Evolutionary conservation across 2,797 vertebrate genomes (phyloP).

Genomic region (Anguilla marmorata): DNA sequence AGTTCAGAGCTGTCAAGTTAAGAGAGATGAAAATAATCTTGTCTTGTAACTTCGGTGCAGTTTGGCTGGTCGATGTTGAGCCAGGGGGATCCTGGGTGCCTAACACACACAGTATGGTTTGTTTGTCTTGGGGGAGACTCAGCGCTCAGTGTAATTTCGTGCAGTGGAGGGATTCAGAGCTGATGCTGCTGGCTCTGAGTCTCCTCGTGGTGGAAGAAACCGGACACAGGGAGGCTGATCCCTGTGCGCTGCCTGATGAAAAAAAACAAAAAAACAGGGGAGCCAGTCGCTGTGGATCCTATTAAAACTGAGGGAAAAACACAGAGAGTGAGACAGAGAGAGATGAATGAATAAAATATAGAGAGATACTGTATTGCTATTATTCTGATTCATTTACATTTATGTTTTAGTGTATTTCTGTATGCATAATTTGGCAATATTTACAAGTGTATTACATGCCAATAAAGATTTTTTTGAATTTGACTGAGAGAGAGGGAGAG

Average conservation of each 20-base stretch:
- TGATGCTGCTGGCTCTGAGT: background rate
- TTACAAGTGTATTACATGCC: too few species aligned
- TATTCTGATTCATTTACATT: too few species aligned
- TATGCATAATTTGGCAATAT: too few species aligned
- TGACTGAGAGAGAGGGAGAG: background rate
- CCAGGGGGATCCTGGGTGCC: background rate
- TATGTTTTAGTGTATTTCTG: too few species aligned
- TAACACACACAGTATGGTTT: background rate
- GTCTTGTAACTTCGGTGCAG: background rate
- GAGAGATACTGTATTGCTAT: background rate
- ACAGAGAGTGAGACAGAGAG: background rate
- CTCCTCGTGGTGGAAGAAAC: background rate
- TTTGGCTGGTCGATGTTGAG: background rate
- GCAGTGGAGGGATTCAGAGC: background rate
- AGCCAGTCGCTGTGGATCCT: slow-evolving; percentile 6
- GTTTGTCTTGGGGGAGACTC: background rate
- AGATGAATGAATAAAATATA: background rate
- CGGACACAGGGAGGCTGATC: background rate
- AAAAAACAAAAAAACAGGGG: background rate
- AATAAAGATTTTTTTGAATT: too few species aligned
- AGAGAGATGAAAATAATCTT: background rate
- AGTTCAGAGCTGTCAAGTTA: background rate
- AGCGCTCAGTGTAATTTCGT: background rate
- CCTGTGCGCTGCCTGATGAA: slow-evolving; percentile 3
- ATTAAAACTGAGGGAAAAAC: slow-evolving; percentile 22